phyloP scores from a whole-genome alignment of 2,888 invertebrate genomes.

The Adineta ricciae region DNA sequence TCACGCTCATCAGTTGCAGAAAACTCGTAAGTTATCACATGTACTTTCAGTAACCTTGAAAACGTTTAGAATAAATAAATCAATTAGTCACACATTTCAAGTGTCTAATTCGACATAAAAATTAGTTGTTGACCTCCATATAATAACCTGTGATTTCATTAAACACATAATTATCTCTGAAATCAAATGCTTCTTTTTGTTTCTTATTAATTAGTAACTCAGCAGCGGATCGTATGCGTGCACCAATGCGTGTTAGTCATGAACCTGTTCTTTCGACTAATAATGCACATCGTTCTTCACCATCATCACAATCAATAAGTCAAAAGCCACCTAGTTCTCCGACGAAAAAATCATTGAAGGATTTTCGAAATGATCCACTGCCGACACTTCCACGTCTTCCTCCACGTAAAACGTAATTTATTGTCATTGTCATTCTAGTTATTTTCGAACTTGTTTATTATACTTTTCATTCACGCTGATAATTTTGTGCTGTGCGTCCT shows the following conservation, averaged over 20 bases:
- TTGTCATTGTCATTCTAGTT: not conserved
- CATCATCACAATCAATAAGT: not conserved
- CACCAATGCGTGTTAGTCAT: constrained; percentile 13
- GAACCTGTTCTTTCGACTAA: not conserved
- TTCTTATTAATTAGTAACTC: not conserved
- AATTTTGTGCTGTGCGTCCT: not conserved
- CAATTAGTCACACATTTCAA: too few relatives aligned
- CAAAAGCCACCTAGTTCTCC: not conserved
- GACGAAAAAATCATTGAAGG: not conserved
- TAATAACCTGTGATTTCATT: too few relatives aligned
- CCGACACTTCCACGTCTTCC: not conserved
- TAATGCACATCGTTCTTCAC: not conserved
- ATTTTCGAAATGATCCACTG: not conserved
- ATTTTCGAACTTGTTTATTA: not conserved
- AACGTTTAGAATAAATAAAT: too few relatives aligned
- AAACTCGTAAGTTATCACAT: not conserved
- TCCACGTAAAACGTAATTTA: not conserved
- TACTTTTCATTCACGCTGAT: not conserved
- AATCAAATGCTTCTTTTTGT: not conserved
- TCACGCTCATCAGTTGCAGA: not conserved
- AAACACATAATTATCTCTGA: too few relatives aligned
- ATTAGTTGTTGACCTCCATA: too few relatives aligned
- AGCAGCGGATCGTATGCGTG: not conserved
- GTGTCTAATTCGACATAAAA: too few relatives aligned
- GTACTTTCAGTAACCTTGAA: too few relatives aligned